These are phyloP conservation scores for Bradysia coprophila DNA, from an alignment of 1,140 invertebrate species.

Conservation along the genomic window DNA sequence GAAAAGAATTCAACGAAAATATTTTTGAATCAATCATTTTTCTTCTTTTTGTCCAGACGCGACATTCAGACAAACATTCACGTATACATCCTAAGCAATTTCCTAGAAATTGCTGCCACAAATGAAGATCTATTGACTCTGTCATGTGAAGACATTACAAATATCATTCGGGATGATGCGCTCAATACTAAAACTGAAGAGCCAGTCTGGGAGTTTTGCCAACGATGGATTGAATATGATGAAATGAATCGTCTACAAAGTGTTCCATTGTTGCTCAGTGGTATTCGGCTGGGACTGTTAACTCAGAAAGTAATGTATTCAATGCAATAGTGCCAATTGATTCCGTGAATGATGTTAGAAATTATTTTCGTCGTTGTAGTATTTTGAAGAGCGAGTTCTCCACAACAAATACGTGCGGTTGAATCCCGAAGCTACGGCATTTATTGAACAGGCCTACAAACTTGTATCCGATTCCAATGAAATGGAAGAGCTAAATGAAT, in stretches of 20 bases:
- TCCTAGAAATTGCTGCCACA: slow-evolving; percentile 42
- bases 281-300: slow-evolving; percentile 64
- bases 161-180: slow-evolving; percentile 54
- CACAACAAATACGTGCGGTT: slow-evolving; percentile 39
- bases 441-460: slow-evolving; percentile 40
- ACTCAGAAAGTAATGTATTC: slow-evolving; percentile 45
- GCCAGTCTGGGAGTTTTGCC: slow-evolving; percentile 32
- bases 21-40: slow-evolving; percentile 1
- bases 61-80: slow-evolving; percentile 46
- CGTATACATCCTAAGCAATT: slow-evolving; percentile 51
- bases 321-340: neutral
- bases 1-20: no score
- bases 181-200: slow-evolving; percentile 45
- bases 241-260: slow-evolving; percentile 37
- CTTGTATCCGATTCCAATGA: slow-evolving; percentile 37
- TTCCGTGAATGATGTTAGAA: slow-evolving; percentile 2
- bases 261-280: slow-evolving; percentile 55
- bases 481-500: neutral
- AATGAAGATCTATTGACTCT: slow-evolving; percentile 55
- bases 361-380: slow-evolving; percentile 14
- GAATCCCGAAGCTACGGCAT: slow-evolving; percentile 39
- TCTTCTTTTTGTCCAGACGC: slow-evolving; percentile 15
- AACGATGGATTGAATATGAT: slow-evolving; percentile 38
- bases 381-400: slow-evolving; percentile 38
- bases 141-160: slow-evolving; percentile 42